Evolutionary conservation across 2,888 invertebrate species (phyloP).

Genomic region (Rhagonycha lutea): DNA sequence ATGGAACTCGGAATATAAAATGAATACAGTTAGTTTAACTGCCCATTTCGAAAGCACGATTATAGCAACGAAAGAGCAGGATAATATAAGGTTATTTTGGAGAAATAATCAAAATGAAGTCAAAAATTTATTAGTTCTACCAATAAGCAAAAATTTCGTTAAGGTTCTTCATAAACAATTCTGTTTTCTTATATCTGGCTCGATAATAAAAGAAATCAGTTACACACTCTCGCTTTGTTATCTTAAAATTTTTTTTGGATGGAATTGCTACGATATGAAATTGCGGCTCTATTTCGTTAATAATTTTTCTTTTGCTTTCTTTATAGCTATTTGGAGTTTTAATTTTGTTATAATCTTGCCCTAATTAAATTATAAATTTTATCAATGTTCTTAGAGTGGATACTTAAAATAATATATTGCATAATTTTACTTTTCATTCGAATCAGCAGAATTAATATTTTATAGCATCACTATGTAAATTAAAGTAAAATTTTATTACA

Average conservation of each 20-base stretch:
- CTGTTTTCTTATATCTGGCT: not conserved
- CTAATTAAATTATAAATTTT: not conserved
- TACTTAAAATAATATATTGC: not conserved
- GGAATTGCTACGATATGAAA: not conserved
- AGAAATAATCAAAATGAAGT: not conserved
- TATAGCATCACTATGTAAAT: constrained; percentile 4
- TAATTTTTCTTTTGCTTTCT: not conserved
- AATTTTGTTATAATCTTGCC: not conserved
- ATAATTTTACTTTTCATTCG: not conserved
- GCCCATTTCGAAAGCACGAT: not conserved
- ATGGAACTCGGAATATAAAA: not conserved
- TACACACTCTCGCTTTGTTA: not conserved
- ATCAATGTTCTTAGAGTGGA: not conserved
- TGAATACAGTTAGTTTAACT: not conserved
- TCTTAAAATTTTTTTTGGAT: not conserved
- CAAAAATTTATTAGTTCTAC: not conserved
- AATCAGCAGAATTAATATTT: not conserved
- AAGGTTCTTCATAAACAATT: not conserved
- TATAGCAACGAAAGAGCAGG: not conserved
- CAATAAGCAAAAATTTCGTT: not conserved
- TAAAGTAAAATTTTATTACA: constrained; percentile 17
- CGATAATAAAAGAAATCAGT: not conserved
- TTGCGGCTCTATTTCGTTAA: not conserved
- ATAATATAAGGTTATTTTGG: not conserved
- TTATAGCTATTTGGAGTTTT: not conserved